Evolutionary conservation across 2,113 vertebrate species (phyloP), one percentile per base, ranked within the genome.

Genomic region (Crotalus horridus): DNA sequence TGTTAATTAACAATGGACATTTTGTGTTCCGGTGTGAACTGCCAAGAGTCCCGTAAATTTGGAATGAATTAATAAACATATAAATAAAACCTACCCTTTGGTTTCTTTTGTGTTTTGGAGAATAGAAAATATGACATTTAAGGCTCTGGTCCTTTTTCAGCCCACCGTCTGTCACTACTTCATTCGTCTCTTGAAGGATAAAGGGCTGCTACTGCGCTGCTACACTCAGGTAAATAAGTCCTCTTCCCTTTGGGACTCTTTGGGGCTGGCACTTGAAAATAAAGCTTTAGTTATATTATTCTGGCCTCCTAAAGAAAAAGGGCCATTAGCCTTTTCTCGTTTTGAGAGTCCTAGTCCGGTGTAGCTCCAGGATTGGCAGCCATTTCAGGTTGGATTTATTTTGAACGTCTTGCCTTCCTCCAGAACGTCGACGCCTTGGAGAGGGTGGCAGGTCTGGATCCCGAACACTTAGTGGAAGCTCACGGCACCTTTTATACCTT

Each of bases 391-490:
- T 3, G 29, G 11, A 29, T 58, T 48, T 43, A 46, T 33, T 39
- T 23, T 33, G 17, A 3, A 7, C 39, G 1, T 59, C 85, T 13
- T 43, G 3, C 13, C 53, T 81, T 4, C 33, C 3, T 8, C 21
- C 93, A 99, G 99, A 99, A 99, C 93, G 99, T 99, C 0, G 99
- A 99, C 97, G 99, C 99, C 0, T 94, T 99, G 96, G 99, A 99
- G 94, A 97, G 99, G 1, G 98, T 98, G 85, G 99, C 98, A 0
- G 99, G 99, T 13, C 96, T 99, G 12, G 95, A 97, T 51, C 97
- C 97, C 0, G 98, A 98, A 0, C 98, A 98, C 94, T 96, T 99
- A 64, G 98, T 99, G 17, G 99, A 99, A 94, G 99, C 99, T 85
- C 99, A 99, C 0, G 99, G 99, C 92, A 99, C 98, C 0, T 99